Evolutionary conservation across 2,888 invertebrate species (phyloP).

Genomic region (Zaprionus bogoriensis): DNA sequence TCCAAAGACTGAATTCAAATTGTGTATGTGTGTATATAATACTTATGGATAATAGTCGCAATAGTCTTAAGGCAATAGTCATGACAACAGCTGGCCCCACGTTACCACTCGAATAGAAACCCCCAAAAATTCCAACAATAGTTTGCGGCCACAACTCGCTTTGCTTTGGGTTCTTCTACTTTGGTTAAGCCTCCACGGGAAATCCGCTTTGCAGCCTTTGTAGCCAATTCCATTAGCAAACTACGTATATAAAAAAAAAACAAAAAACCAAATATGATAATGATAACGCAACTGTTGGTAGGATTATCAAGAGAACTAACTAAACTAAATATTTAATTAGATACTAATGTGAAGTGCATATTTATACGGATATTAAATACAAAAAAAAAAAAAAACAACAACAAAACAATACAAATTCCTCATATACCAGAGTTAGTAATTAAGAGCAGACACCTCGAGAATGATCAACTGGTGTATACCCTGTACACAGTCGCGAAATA

Average conservation of each 20-base stretch:
- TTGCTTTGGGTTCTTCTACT: constrained; percentile 4
- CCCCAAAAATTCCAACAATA: no score
- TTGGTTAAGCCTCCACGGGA: not conserved
- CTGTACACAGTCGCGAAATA: constrained; percentile 23
- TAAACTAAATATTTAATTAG: constrained; percentile 72
- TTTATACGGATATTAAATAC: constrained; percentile 24
- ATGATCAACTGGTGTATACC: constrained; percentile 23
- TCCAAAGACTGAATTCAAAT: constrained; percentile 81
- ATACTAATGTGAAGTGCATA: constrained; percentile 51
- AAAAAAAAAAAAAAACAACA: constrained; percentile 2
- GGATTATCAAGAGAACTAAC: constrained; percentile 48
- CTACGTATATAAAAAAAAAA: not conserved
- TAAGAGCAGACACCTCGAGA: not conserved
- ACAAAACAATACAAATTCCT: constrained; percentile 12
- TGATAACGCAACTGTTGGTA: constrained; percentile 28
- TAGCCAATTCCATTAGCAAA: constrained; percentile 34
- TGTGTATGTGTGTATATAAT: constrained; percentile 78
- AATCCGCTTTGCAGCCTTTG: constrained; percentile 14
- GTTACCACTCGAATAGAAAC: not conserved
- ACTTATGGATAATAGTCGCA: constrained; percentile 18
- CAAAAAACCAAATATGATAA: not conserved
- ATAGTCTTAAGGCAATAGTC: constrained; percentile 2
- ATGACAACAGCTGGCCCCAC: constrained; percentile 1
- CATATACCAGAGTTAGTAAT: constrained; percentile 14
- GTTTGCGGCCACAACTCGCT: not conserved